phyloP scores from a whole-genome alignment of 1,140 invertebrate genomes.

The Heliconius hermathena region DNA sequence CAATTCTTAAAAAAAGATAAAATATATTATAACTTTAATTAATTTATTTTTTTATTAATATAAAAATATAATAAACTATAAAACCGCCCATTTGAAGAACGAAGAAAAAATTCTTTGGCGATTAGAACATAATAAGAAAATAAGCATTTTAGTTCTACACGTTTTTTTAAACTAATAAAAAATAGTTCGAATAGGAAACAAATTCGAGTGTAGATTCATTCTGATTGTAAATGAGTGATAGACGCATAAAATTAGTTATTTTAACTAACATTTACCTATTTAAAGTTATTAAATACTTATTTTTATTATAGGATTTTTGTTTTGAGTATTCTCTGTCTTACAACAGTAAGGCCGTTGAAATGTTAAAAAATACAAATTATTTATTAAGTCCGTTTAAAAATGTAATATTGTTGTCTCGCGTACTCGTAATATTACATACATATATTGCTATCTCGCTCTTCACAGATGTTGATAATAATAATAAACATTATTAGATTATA shows the following conservation, averaged over 20 bases:
- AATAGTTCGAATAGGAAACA: neutral
- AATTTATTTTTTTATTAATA: neutral
- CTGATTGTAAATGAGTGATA: too few species aligned
- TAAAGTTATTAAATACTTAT: slow-evolving; percentile 9
- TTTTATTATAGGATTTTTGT: neutral
- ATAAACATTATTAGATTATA: neutral
- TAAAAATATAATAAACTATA: neutral
- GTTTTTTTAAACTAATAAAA: neutral
- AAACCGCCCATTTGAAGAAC: neutral
- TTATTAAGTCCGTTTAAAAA: neutral
- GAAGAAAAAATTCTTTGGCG: neutral
- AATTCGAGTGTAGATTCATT: neutral
- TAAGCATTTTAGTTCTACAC: neutral
- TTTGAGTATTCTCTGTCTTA: neutral
- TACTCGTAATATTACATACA: neutral
- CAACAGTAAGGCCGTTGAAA: slow-evolving; percentile 1
- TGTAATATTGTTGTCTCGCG: neutral
- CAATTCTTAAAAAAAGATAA: too few species aligned
- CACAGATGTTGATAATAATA: neutral
- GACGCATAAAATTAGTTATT: neutral
- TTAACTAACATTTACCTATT: neutral
- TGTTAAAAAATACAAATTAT: neutral
- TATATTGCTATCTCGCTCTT: neutral
- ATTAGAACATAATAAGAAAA: neutral
- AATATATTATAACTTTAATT: neutral